Conservation (phyloP, 2,888 invertebrate genomes). For the Melolontha melolontha region DNA sequence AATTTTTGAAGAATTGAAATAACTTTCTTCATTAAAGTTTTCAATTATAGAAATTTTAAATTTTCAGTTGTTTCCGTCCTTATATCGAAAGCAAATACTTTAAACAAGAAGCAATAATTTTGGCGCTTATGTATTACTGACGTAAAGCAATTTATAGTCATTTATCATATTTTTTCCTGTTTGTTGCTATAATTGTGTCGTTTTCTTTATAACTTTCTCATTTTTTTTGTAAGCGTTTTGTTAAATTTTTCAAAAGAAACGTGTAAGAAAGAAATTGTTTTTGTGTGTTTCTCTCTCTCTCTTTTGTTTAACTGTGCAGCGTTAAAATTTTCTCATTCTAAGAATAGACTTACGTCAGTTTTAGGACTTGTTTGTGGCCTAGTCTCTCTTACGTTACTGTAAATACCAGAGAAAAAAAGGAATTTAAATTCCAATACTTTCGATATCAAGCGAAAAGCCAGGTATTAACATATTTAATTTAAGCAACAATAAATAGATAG, state of each 20-base stretch:
- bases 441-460: not conserved
- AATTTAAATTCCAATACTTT: slow-evolving; percentile 10
- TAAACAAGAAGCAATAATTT: slow-evolving; percentile 6
- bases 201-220: no score
- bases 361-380: slow-evolving; percentile 14
- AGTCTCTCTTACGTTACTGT: slow-evolving; percentile 20
- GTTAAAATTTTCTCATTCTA: slow-evolving; percentile 27
- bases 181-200: no score
- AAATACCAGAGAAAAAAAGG: slow-evolving; percentile 13
- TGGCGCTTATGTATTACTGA: slow-evolving; percentile 9
- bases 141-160: slow-evolving; percentile 15
- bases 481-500: no score
- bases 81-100: not conserved
- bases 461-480: no score
- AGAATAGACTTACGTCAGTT: slow-evolving; percentile 27
- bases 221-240: no score
- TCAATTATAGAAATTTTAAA: no score
- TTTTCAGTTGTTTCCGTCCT: not conserved
- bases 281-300: not conserved
- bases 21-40: no score
- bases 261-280: not conserved
- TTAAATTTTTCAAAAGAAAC: no score
- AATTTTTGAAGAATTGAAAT: no score
- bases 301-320: slow-evolving; percentile 8
- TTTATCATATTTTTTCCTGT: no score